These are phyloP conservation scores for Drosophila grimshawi DNA, from an alignment of 1,140 invertebrate species.

Conservation along the genomic window DNA sequence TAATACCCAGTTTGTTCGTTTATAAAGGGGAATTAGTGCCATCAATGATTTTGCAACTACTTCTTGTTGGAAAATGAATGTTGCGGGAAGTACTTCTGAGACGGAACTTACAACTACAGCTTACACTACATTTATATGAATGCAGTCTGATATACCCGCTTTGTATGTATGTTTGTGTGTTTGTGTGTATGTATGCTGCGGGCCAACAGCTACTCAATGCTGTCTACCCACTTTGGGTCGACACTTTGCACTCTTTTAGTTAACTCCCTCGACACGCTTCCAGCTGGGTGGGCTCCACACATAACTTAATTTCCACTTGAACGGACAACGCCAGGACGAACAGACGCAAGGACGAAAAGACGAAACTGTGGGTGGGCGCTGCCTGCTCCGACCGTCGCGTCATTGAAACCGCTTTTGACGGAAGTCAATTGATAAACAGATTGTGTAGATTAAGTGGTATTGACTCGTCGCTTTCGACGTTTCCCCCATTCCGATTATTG, in stretches of 20 bases:
- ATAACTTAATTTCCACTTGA: slow-evolving; percentile 66
- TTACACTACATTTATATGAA: neutral
- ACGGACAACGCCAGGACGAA: slow-evolving; percentile 27
- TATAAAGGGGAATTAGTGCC: too few relatives aligned
- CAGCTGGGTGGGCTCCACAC: slow-evolving; percentile 21
- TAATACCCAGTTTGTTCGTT: neutral
- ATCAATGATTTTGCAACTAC: neutral
- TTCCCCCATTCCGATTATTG: slow-evolving; percentile 8
- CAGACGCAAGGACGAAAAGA: neutral
- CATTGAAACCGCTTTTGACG: slow-evolving; percentile 71
- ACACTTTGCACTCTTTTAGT: slow-evolving; percentile 21
- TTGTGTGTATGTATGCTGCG: neutral
- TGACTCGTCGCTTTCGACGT: slow-evolving; percentile 54
- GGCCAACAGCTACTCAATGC: slow-evolving; percentile 2
- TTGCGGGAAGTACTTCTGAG: too few relatives aligned
- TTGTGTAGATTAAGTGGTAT: slow-evolving; percentile 78
- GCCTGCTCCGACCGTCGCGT: slow-evolving; percentile 17
- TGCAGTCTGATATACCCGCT: neutral
- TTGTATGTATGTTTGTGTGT: too few relatives aligned
- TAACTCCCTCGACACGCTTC: slow-evolving; percentile 19
- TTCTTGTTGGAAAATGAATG: neutral
- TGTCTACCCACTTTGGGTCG: slow-evolving; percentile 7
- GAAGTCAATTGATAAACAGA: slow-evolving; percentile 78
- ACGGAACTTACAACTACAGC: neutral
- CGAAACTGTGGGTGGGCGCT: slow-evolving; percentile 1